Evolutionary conservation across 2,888 invertebrate genomes (phyloP).

Genomic region (Acronicta aceris): DNA sequence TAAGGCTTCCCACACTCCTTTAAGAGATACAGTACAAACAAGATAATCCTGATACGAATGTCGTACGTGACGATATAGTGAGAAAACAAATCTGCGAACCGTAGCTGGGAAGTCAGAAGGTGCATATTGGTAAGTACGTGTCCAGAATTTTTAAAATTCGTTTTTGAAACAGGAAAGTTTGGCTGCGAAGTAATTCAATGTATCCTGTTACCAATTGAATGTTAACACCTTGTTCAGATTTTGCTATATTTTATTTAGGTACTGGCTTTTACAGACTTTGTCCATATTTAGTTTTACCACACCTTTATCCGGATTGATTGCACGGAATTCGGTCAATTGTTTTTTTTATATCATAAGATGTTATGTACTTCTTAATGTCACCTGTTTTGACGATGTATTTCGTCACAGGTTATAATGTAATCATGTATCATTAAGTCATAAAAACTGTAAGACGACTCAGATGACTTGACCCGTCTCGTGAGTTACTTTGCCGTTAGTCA

Average conservation of each 20-base stretch:
- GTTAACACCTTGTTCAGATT: constrained; percentile 45
- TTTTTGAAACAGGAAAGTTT: constrained; percentile 54
- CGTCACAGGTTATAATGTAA: no score
- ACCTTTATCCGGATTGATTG: no score
- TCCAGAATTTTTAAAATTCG: constrained; percentile 63
- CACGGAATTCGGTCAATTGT: no score
- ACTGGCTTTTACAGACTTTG: no score
- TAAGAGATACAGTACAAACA: constrained; percentile 60
- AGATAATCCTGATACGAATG: constrained; percentile 59
- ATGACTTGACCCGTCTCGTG: no score
- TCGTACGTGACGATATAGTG: constrained; percentile 58
- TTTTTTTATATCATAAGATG: no score
- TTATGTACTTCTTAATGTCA: no score
- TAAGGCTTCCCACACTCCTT: constrained; percentile 42
- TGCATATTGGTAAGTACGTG: constrained; percentile 62
- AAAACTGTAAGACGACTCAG: no score
- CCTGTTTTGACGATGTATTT: no score
- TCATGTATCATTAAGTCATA: no score
- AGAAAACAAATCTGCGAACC: constrained; percentile 62
- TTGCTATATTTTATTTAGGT: constrained; percentile 23
- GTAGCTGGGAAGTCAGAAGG: constrained; percentile 53
- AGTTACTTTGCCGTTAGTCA: no score
- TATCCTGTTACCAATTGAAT: constrained; percentile 56
- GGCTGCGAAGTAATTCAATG: constrained; percentile 56
- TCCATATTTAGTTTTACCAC: no score